These are phyloP conservation scores for Vireo griseus DNA, from an alignment of 2,797 vertebrate genomes.

Conservation along the genomic window DNA sequence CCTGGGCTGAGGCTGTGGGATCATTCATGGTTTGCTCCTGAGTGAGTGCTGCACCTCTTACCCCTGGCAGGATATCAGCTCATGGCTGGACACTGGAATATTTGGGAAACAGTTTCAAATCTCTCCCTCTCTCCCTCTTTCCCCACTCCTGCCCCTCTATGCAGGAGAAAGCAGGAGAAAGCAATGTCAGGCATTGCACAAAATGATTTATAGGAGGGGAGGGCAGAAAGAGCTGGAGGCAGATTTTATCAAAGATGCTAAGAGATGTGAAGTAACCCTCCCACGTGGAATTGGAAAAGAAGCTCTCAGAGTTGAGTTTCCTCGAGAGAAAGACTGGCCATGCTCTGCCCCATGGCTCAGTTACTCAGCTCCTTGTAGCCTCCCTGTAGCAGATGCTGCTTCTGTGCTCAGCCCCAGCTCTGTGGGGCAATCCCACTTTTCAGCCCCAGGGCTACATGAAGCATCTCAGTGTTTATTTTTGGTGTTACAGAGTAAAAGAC, in stretches of 20 bases:
- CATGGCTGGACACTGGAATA: not conserved
- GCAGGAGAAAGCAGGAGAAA: not conserved
- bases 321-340: not conserved
- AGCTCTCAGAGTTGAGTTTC: not conserved
- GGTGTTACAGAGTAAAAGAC: not conserved
- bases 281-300: not conserved
- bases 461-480: not conserved
- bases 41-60: not conserved
- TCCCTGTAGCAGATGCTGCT: not conserved
- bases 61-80: not conserved
- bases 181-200: not conserved
- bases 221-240: not conserved
- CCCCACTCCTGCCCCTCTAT: not conserved
- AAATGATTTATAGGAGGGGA: not conserved
- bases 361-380: not conserved
- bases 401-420: not conserved
- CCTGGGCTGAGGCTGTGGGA: not conserved
- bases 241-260: not conserved
- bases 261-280: not conserved
- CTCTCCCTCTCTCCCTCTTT: not conserved
- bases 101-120: not conserved
- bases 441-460: not conserved
- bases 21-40: not conserved
- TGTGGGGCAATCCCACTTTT: not conserved
- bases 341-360: not conserved